Evolutionary conservation across 2,113 vertebrate genomes (phyloP).

Genomic region (Urocolius indicus): DNA sequence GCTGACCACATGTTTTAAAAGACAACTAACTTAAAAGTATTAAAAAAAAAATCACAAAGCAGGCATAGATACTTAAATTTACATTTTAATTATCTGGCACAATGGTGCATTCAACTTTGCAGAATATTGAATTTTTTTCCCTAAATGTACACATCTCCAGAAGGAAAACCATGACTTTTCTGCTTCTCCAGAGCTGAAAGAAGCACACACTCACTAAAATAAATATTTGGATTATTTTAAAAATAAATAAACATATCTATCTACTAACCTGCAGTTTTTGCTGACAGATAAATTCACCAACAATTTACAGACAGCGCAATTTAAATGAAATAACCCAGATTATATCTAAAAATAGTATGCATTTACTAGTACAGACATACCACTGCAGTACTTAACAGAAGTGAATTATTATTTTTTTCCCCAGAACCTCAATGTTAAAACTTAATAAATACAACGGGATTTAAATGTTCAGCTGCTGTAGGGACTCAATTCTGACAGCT

Average conservation of each 20-base stretch:
- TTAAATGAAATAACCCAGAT: not conserved
- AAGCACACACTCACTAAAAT: conserved; percentile 43
- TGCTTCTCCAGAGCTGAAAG: conserved; percentile 34
- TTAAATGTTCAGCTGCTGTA: not conserved
- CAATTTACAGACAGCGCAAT: not conserved
- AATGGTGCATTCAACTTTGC: conserved; percentile 78
- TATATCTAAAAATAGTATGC: not conserved
- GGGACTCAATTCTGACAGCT: not conserved
- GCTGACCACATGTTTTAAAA: conserved; percentile 95
- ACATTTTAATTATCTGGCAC: conserved; percentile 87
- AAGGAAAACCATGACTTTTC: conserved; percentile 54
- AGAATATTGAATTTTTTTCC: conserved; percentile 75
- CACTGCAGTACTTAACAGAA: not conserved
- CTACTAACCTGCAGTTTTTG: not conserved
- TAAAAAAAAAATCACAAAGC: conserved; percentile 80
- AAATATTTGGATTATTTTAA: conserved; percentile 4
- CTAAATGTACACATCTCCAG: conserved; percentile 51
- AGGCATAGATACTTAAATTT: conserved; percentile 86
- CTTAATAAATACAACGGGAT: not conserved
- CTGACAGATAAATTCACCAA: conserved; percentile 55
- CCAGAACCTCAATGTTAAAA: not conserved
- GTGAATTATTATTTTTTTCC: not conserved
- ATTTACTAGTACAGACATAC: not conserved
- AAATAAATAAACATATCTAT: conserved; percentile 30
- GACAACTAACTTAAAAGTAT: conserved; percentile 91